These are phyloP conservation scores for Castor canadensis DNA, from an alignment of 2,113 vertebrate genomes.

Conservation along the genomic window DNA sequence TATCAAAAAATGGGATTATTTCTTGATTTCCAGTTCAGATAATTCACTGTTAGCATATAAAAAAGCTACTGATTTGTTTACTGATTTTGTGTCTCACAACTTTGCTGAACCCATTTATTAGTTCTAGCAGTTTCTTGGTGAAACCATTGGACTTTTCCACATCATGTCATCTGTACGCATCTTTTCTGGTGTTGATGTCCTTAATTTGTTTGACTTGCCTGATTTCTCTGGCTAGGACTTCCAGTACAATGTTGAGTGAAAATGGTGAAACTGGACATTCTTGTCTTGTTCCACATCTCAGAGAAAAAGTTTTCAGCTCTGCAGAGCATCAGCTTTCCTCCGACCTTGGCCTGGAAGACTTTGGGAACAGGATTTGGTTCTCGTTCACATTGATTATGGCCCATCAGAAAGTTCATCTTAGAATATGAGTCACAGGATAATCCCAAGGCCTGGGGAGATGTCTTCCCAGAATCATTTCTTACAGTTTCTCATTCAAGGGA, in stretches of 20 bases:
- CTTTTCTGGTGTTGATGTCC: neutral
- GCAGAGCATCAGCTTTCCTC: neutral
- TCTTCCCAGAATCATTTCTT: neutral
- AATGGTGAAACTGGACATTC: neutral
- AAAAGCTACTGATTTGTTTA: neutral
- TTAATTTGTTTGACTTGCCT: neutral
- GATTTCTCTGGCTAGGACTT: neutral
- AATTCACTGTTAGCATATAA: neutral
- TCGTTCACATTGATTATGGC: neutral
- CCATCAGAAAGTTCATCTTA: neutral
- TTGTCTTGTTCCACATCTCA: neutral
- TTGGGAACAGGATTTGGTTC: neutral
- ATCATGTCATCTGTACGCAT: neutral
- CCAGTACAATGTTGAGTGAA: neutral
- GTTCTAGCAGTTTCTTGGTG: neutral
- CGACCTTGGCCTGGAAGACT: neutral
- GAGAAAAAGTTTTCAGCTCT: neutral
- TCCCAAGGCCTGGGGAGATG: neutral
- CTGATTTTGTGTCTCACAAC: neutral
- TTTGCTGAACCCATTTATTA: neutral
- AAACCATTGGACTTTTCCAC: neutral
- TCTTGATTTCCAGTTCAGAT: neutral
- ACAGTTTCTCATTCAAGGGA: neutral
- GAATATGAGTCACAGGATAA: neutral
- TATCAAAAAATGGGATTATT: neutral